phyloP scores from a whole-genome alignment of 2,797 vertebrate species.

The Bucorvus abyssinicus region DNA sequence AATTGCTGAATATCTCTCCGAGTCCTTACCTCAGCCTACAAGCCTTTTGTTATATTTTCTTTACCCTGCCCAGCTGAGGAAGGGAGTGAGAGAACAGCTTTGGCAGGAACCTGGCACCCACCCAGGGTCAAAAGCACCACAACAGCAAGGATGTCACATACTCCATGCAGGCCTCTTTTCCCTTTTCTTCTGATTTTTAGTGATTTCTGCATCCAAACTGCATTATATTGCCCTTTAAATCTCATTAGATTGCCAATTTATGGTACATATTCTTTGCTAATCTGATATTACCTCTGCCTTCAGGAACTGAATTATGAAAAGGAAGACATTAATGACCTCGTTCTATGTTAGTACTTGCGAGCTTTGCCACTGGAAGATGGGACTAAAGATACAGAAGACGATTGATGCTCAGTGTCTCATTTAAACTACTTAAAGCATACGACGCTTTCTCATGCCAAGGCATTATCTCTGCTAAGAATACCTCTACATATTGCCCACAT shows the following conservation, averaged over 20 bases:
- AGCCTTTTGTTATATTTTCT: not conserved
- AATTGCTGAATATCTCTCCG: not conserved
- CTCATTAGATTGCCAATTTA: not conserved
- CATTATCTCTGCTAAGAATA: not conserved
- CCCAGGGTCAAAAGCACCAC: not conserved
- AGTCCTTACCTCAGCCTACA: accelerated
- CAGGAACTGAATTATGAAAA: not conserved
- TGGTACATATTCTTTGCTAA: not conserved
- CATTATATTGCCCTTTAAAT: not conserved
- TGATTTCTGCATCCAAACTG: not conserved
- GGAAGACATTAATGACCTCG: not conserved
- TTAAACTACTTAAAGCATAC: not conserved
- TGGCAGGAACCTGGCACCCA: not conserved
- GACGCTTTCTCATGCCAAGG: not conserved
- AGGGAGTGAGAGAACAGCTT: not conserved
- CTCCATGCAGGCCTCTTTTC: not conserved
- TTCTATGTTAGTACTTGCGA: not conserved
- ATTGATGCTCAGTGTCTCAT: not conserved
- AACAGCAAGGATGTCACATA: not conserved
- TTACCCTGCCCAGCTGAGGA: not conserved
- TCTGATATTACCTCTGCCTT: not conserved
- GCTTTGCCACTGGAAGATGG: not conserved
- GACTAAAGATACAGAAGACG: not conserved
- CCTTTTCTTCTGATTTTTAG: not conserved
- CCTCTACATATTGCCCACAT: not conserved